Evolutionary conservation across 2,113 vertebrate species (phyloP).

Genomic region (Pristiophorus japonicus): DNA sequence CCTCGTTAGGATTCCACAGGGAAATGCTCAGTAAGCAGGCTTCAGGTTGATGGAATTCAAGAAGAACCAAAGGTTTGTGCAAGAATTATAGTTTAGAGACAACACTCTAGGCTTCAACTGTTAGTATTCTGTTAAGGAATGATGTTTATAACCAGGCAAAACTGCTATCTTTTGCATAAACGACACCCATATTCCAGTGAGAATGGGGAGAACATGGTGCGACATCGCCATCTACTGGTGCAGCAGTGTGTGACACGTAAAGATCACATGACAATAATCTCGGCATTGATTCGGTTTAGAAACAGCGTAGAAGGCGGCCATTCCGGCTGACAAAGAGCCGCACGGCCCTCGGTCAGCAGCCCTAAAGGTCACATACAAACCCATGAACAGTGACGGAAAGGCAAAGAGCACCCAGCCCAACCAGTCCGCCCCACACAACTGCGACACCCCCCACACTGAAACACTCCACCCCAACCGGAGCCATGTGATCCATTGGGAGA

Average conservation of each 20-base stretch:
- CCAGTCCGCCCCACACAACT: too few relatives aligned
- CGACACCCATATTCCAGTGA: background rate
- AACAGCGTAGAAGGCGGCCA: too few relatives aligned
- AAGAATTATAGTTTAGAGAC: background rate
- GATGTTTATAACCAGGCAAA: background rate
- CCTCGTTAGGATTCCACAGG: background rate
- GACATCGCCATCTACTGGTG: background rate
- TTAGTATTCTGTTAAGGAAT: background rate
- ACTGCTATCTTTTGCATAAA: background rate
- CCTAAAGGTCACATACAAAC: too few relatives aligned
- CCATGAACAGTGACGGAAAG: too few relatives aligned
- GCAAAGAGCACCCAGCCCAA: too few relatives aligned
- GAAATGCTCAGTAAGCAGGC: background rate
- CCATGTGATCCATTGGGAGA: too few relatives aligned
- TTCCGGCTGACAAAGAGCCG: too few relatives aligned
- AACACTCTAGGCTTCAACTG: background rate
- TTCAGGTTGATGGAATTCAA: background rate
- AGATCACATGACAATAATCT: background rate
- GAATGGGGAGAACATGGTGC: background rate
- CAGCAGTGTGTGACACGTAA: background rate
- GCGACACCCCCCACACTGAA: too few relatives aligned
- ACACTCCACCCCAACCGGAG: too few relatives aligned
- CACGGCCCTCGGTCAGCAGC: too few relatives aligned
- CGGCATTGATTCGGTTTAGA: background rate
- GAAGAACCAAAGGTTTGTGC: background rate